phyloP scores from a whole-genome alignment of 1,140 invertebrate genomes.

The Sipha flava region DNA sequence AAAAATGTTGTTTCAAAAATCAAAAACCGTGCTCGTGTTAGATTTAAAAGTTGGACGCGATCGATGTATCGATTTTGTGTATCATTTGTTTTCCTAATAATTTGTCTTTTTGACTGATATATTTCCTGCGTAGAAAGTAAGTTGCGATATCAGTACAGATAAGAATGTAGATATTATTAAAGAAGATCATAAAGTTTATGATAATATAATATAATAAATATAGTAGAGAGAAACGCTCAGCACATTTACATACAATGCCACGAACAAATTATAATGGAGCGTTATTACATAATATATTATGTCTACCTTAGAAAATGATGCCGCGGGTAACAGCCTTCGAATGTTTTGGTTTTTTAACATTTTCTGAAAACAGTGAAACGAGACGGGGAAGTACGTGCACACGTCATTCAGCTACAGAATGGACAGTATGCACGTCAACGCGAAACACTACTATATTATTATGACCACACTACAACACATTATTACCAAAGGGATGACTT shows the following conservation, averaged over 20 bases:
- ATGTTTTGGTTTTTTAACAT: conserved; percentile 59
- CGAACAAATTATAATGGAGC: neutral
- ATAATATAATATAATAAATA: neutral
- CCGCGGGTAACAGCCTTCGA: conserved; percentile 57
- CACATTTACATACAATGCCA: conserved; percentile 11
- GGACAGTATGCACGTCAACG: conserved; percentile 39
- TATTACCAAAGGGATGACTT: too few species aligned
- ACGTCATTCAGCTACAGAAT: conserved; percentile 40
- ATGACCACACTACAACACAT: neutral
- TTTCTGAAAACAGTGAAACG: conserved; percentile 55
- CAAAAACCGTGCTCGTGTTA: too few species aligned
- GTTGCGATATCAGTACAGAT: neutral
- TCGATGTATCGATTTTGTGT: too few species aligned
- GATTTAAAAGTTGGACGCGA: too few species aligned
- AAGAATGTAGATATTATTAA: neutral
- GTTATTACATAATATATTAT: neutral
- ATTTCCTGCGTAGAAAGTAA: too few species aligned
- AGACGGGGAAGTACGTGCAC: conserved; percentile 27
- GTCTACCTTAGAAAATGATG: conserved; percentile 60
- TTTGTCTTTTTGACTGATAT: too few species aligned
- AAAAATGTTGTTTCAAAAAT: too few species aligned
- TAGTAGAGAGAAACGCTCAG: neutral
- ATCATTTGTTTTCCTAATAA: too few species aligned
- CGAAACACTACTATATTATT: neutral
- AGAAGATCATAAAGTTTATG: too few species aligned